Evolutionary conservation across 2,797 vertebrate genomes (phyloP).

Genomic region (Eutrigla gurnardus): DNA sequence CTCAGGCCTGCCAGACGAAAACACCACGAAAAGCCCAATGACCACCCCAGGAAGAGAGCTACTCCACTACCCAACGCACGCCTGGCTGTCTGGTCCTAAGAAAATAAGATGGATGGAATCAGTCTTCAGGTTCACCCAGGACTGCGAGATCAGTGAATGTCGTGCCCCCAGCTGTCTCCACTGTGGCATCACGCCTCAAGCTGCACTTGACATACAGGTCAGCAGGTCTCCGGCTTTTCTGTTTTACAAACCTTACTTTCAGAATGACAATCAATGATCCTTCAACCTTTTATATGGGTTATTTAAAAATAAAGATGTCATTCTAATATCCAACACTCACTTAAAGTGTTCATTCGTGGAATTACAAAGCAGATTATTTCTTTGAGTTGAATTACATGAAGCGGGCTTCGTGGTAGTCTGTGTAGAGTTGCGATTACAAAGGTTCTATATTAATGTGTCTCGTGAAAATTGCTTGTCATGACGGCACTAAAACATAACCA

Average conservation of each 20-base stretch:
- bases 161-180: too few species aligned
- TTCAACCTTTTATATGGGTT: not conserved
- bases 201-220: too few species aligned
- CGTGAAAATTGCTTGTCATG: conserved; percentile 22
- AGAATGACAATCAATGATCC: not conserved
- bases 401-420: not conserved
- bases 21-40: not conserved
- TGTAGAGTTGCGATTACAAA: not conserved
- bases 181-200: too few species aligned
- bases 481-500: conserved; percentile 23
- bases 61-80: too few species aligned
- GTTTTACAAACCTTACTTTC: too few species aligned
- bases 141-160: too few species aligned
- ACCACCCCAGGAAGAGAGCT: too few species aligned
- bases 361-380: not conserved
- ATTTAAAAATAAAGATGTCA: not conserved
- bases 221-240: not conserved
- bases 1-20: not conserved
- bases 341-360: not conserved
- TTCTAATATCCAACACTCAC: not conserved
- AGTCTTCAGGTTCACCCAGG: too few species aligned
- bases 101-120: not conserved
- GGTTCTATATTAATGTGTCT: conserved; percentile 5
- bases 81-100: too few species aligned
- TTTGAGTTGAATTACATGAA: not conserved